Evolutionary conservation across 2,797 vertebrate genomes (phyloP), one percentile per base, ranked within the genome.

Genomic region (Gymnoscopelus braueri): DNA sequence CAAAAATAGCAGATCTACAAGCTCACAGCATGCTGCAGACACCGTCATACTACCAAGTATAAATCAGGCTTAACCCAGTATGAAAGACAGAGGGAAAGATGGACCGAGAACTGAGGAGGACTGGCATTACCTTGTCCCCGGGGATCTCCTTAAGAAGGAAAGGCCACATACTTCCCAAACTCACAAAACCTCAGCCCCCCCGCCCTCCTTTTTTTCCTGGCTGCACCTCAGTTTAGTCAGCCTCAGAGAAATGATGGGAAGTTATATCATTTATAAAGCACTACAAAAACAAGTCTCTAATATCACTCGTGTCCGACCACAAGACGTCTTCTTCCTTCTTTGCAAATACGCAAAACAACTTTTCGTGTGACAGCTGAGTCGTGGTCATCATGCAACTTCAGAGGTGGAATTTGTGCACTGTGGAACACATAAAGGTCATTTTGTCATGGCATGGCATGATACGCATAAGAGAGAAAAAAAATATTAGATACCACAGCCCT

Each of bases 91-190:
- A 74, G 52, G 65, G 57, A 75, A 74, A 19, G 11, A 63, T 67
- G 71, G 61, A 84, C n/a, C 63, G 58, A 59, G 80, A 71, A 56
- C 58, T n/a, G 53, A 63, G 63, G 15, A 67, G 55, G 81, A 77
- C 62, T 82, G 63, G 71, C 84, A n/a, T 77, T 76, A 52, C 69
- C 23, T 19, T 61, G 56, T 80, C 83, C 67, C 79, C 26, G 51
- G 81, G 77, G 88, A 88, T 73, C 72, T 75, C 77, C 66, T 75
- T 79, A 82, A 69, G 82, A 80, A 69, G 74, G 78, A 91, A 92
- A 90, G 85, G 88, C 82, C 78, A 81, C 73, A 83, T 35, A 55
- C 65, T 92, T 92, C 89, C 87, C 89, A 90, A 91, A 88, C 69
- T 68, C 72, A 74, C 60, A 69, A 48, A 70, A 73, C 67, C 69